These are phyloP conservation scores for Pasiphila rectangulata DNA, from an alignment of 2,888 invertebrate genomes.

Conservation along the genomic window DNA sequence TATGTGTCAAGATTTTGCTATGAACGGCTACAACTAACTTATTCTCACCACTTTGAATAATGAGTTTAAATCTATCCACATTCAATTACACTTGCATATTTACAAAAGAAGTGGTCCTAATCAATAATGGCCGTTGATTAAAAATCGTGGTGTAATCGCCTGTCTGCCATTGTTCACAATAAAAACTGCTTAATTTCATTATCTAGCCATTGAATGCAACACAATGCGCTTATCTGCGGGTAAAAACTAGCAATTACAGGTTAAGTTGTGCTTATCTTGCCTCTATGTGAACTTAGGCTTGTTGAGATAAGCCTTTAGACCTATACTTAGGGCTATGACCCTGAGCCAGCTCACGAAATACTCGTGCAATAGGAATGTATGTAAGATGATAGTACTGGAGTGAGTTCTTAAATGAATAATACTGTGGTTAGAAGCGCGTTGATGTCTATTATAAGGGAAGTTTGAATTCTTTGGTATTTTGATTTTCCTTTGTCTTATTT, in stretches of 20 bases:
- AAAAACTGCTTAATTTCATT: conserved; percentile 59
- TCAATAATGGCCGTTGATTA: conserved; percentile 29
- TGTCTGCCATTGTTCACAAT: conserved; percentile 47
- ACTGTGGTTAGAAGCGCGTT: background rate
- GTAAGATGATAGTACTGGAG: no score
- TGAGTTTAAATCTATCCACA: background rate
- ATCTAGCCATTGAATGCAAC: conserved; percentile 56
- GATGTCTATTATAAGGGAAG: background rate
- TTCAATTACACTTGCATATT: background rate
- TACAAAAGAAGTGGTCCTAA: conserved; percentile 23
- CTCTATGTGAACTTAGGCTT: conserved; percentile 22
- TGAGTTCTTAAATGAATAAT: no score
- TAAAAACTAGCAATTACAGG: conserved; percentile 31
- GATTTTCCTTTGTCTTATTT: no score
- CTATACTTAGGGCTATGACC: conserved; percentile 1
- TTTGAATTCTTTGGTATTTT: background rate
- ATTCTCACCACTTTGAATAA: background rate
- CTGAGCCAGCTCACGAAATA: no score
- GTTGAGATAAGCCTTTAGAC: conserved; percentile 12
- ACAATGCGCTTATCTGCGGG: conserved; percentile 58
- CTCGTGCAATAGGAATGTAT: no score
- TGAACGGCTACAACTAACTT: background rate
- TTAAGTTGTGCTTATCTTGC: conserved; percentile 29
- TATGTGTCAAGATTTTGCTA: no score
- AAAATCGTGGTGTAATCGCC: conserved; percentile 38